Conservation (phyloP, 2,888 invertebrate species). For the Agrochola lota region DNA sequence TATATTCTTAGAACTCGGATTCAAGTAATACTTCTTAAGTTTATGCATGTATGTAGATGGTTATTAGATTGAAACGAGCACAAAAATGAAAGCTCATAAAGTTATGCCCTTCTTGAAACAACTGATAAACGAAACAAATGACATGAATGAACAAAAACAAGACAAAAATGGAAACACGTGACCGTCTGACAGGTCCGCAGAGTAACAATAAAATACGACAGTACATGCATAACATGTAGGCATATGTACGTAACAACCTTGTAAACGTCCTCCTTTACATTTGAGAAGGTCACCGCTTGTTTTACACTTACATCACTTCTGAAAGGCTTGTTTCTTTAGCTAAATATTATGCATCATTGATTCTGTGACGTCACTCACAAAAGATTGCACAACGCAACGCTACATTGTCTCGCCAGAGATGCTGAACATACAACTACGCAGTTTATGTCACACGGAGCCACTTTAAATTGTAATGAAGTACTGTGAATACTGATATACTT, state of each 20-base stretch:
- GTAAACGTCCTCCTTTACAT: conserved; percentile 61
- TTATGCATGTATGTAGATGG: neutral
- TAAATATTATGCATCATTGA: conserved; percentile 65
- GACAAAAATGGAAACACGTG: conserved; percentile 38
- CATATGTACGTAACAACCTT: conserved; percentile 55
- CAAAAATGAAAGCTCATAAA: conserved; percentile 35
- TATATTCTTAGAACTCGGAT: neutral
- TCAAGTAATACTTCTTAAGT: neutral
- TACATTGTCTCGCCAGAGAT: conserved; percentile 51
- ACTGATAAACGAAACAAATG: conserved; percentile 51
- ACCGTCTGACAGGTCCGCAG: conserved; percentile 36
- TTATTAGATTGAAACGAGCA: neutral
- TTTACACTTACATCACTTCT: conserved; percentile 68
- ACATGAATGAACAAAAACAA: conserved; percentile 56
- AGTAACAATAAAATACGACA: conserved; percentile 56
- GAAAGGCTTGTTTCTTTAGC: conserved; percentile 61
- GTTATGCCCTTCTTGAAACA: conserved; percentile 27
- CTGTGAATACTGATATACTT: conserved; percentile 33
- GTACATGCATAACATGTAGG: conserved; percentile 34
- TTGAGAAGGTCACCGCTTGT: conserved; percentile 66
- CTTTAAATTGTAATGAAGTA: conserved; percentile 48
- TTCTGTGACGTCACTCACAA: conserved; percentile 56
- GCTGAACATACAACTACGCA: conserved; percentile 35
- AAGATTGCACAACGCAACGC: conserved; percentile 50
- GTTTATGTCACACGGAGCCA: conserved; percentile 29